phyloP scores from a whole-genome alignment of 2,797 vertebrate species.

The Cercopithecus neglectus region DNA sequence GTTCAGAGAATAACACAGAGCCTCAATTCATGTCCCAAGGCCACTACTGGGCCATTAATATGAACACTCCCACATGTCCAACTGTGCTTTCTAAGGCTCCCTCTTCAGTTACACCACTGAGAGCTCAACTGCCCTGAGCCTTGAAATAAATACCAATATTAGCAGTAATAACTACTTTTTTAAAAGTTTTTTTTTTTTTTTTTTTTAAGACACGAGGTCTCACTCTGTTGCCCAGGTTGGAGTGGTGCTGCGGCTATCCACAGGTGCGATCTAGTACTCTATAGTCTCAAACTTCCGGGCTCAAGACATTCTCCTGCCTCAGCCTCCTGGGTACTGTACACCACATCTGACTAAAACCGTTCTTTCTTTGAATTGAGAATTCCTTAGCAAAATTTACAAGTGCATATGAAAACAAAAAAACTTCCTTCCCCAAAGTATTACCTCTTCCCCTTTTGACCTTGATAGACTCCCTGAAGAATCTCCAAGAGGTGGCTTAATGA shows the following conservation, averaged over 20 bases:
- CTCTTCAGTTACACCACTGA: neutral
- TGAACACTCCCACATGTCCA: neutral
- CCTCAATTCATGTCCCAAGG: neutral
- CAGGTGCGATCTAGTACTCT: neutral
- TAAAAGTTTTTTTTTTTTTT: neutral
- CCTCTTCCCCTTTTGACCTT: conserved; percentile 86
- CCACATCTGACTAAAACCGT: neutral
- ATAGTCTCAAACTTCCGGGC: neutral
- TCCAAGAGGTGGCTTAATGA: conserved; percentile 80
- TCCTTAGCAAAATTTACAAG: conserved; percentile 1
- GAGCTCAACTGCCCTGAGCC: neutral
- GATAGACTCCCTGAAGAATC: conserved; percentile 83
- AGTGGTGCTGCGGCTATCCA: neutral
- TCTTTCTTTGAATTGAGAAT: conserved; percentile 51
- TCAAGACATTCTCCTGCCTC: neutral
- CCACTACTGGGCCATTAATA: neutral
- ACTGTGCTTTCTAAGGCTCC: neutral
- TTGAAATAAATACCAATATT: neutral
- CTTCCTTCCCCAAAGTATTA: conserved; percentile 71
- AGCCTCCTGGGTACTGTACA: neutral
- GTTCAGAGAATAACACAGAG: neutral
- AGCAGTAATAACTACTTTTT: neutral
- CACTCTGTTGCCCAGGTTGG: neutral
- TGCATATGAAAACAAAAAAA: conserved; percentile 36
- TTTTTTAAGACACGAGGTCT: neutral